Evolutionary conservation across 2,888 invertebrate species (phyloP), one percentile per base, ranked within the genome.

Genomic region (Synanthedon tipuliformis): DNA sequence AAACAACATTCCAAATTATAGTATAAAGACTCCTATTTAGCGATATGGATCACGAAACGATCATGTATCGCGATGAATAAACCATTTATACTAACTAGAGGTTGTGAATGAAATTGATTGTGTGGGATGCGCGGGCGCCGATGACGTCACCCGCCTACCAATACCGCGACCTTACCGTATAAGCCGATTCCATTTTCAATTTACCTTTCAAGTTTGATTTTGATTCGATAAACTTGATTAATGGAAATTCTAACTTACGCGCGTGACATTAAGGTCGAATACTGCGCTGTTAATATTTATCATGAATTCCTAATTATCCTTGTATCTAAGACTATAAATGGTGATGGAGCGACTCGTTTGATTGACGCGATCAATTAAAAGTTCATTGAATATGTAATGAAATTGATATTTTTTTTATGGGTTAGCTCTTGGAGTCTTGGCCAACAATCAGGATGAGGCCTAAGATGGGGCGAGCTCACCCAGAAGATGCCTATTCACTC

Each of bases 101-200:
- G 64, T 69, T 64, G 60, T 69, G 68, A 74, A 75, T 70, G 69
- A 66, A 62, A 61, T 56, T 61, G 66, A 66, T 68, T 73, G 75
- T 76, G 77, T 76, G 66, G 77, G 79, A 74, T 75, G 80, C 70
- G 71, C 78, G 55, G 74, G 78, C 78, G 77, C 71, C 69, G 63
- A 45, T 81, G 73, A 78, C 81, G 77, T 77, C 78, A 81, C 40
- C 52, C 50, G 41, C 50, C 62, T 58, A 52, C 55, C 68, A 69
- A 64, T 65, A 34, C 34, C 60, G 62, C 60, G 60, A 66, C 70
- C 65, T 65, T 63, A 66, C 40, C 69, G 59, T 72, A 65, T 65
- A 64, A 62, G 67, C 52, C 62, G 60, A 69, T 65, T 62, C 62
- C 61, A 65, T 66, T 68, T 66, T 66, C 62, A 61, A 66, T 63